Conservation (phyloP, 2,113 vertebrate genomes). For the Neomonachus schauinslandi region DNA sequence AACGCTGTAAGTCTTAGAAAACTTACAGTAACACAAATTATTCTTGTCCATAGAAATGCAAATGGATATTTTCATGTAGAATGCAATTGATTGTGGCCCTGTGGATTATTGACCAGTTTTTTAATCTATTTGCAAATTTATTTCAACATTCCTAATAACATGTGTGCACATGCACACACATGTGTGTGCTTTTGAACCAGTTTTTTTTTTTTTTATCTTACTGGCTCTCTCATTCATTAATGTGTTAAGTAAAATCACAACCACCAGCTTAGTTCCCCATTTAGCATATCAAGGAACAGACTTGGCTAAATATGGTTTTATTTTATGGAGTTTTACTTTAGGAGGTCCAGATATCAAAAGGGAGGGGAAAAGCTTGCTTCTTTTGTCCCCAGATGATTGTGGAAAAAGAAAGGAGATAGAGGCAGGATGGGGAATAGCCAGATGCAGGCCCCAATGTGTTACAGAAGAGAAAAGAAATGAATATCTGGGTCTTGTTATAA, state of each 20-base stretch:
- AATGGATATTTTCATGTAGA: not conserved
- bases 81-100: not conserved
- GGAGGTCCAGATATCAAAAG: not conserved
- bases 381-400: not conserved
- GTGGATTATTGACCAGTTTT: not conserved
- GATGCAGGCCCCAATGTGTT: not conserved
- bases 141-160: not conserved
- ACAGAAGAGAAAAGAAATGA: not conserved
- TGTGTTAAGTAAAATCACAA: not conserved
- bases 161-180: rapidly evolving
- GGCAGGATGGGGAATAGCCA: not conserved
- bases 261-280: not conserved
- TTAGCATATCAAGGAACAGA: not conserved
- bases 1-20: not conserved
- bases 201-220: not conserved
- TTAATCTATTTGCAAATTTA: not conserved
- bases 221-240: not conserved
- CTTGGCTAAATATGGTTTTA: not conserved
- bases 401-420: not conserved
- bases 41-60: not conserved
- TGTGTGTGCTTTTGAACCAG: not conserved
- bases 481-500: not conserved
- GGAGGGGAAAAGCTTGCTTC: not conserved
- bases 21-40: not conserved
- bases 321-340: not conserved